A percentile compares a stretch with the other conserved stretches of the same genome.
Conservation (phyloP, 2,113 vertebrate species). For the Melanotaenia duboulayi region DNA sequence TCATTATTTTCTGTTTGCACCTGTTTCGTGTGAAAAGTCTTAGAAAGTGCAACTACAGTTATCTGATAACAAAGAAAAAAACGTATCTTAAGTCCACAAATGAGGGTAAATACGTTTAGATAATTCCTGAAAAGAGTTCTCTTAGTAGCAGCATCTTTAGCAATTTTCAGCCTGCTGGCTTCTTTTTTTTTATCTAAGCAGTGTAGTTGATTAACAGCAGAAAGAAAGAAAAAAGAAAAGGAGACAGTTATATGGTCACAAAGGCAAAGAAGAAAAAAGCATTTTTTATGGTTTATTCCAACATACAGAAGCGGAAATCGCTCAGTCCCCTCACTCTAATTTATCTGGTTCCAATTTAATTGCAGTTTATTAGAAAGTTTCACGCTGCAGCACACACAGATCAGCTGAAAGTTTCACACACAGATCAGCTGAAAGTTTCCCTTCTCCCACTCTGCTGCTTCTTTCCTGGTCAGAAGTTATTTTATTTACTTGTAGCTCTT, state of each 20-base stretch:
- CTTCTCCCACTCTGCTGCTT: background rate
- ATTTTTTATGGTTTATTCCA: background rate
- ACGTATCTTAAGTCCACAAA: conserved; percentile 16
- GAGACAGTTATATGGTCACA: background rate
- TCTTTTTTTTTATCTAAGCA: too few relatives aligned
- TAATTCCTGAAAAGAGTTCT: background rate
- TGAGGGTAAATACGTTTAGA: background rate
- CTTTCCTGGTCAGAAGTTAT: background rate
- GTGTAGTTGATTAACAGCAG: too few relatives aligned
- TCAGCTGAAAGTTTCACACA: background rate
- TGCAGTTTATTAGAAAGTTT: background rate
- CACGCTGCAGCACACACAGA: background rate
- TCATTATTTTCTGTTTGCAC: conserved; percentile 61
- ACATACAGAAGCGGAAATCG: background rate
- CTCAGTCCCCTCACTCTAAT: too few relatives aligned
- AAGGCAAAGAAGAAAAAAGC: background rate
- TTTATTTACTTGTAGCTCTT: conserved; percentile 61
- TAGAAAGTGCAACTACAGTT: conserved; percentile 14
- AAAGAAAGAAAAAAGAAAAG: background rate
- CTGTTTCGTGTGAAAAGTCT: conserved; percentile 37
- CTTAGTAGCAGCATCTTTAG: background rate
- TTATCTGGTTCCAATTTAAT: background rate
- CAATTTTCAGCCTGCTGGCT: too few relatives aligned
- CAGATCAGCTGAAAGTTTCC: background rate
- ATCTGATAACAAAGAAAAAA: conserved; percentile 24